Evolutionary conservation across 2,888 invertebrate species (phyloP), one percentile per base, ranked within the genome.

Genomic region (Caenorhabditis sp.): DNA sequence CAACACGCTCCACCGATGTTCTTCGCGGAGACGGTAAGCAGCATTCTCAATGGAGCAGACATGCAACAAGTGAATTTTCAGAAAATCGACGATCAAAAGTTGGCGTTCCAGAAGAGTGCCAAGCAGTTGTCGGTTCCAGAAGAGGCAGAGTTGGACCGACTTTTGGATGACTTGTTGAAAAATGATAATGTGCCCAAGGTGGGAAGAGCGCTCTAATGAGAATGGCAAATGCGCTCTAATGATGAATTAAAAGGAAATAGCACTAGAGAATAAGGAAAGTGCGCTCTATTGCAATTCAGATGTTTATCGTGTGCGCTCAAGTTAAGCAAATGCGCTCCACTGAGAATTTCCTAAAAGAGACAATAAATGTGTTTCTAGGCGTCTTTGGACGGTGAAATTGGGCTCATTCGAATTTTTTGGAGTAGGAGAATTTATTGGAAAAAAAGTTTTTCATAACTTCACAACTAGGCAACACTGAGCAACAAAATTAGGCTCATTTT

Each of bases 161-260:
- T 84, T 26, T 51, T 84, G 14, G 74, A 73, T 14, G 80, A 84
- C 24, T 73, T 83, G 63, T n/a, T 84, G 73, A 83, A 58, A 59
- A 82, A 68, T 47, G 73, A 68, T 24, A 70, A 69, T 58, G 24
- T 69, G 24, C 47, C 47, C 41, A 70, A 63, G 64, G 70, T 56
- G 5, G 12, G 38, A 54, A 54, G 10, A 14, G 61, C 24, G 41
- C 61, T 61, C 61, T 22, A 41, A 1, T 16, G 56, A 6, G 6
- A 24, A 56, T 22, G 14, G 12, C 41, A 41, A 51, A 19, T 8
- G 6, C 28, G 8, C 19, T n/a, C 8, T n/a, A n/a, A n/a, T n/a
- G n/a, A n/a, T n/a, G n/a, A n/a, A n/a, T n/a, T n/a, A n/a, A n/a
- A 35, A 35, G 31, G 31, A 35, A 35, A 35, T 35, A 8, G 31